A percentile compares a stretch with the other conserved stretches of the same genome.
Conservation (phyloP, 2,888 invertebrate genomes). For the Hyposoter dolosus region DNA sequence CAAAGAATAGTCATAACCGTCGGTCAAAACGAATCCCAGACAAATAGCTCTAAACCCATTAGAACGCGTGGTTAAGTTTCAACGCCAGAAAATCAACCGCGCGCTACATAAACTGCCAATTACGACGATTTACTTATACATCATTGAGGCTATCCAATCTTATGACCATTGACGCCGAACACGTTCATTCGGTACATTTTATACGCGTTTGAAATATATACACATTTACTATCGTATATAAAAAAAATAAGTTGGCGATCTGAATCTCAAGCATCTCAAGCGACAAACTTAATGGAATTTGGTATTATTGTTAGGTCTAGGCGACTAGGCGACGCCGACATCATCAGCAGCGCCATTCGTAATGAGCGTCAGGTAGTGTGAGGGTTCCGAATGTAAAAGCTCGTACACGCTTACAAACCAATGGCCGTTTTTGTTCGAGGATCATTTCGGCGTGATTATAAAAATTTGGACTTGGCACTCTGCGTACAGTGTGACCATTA, state of each 20-base stretch:
- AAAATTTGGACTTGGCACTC: no score
- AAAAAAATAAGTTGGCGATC: slow-evolving; percentile 13
- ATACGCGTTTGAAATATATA: slow-evolving; percentile 54
- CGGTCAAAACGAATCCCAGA: not conserved
- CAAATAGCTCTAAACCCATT: not conserved
- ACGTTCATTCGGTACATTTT: slow-evolving; percentile 57
- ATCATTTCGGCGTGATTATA: no score
- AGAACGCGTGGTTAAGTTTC: slow-evolving; percentile 30
- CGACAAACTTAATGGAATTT: not conserved
- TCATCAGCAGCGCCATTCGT: no score
- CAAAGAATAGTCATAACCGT: not conserved
- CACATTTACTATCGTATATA: slow-evolving; percentile 12
- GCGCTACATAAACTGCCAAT: slow-evolving; percentile 65
- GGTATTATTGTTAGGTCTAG: not conserved
- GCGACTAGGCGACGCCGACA: no score
- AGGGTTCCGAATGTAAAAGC: not conserved
- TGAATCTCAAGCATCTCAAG: slow-evolving; percentile 2
- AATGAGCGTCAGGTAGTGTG: no score
- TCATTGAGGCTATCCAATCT: slow-evolving; percentile 39
- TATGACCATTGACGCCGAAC: slow-evolving; percentile 46
- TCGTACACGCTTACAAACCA: no score
- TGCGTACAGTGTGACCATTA: no score
- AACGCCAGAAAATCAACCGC: slow-evolving; percentile 42
- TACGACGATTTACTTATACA: slow-evolving; percentile 12
- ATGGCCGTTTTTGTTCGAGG: no score